phyloP scores from a whole-genome alignment of 2,113 vertebrate species.

The Parus major region DNA sequence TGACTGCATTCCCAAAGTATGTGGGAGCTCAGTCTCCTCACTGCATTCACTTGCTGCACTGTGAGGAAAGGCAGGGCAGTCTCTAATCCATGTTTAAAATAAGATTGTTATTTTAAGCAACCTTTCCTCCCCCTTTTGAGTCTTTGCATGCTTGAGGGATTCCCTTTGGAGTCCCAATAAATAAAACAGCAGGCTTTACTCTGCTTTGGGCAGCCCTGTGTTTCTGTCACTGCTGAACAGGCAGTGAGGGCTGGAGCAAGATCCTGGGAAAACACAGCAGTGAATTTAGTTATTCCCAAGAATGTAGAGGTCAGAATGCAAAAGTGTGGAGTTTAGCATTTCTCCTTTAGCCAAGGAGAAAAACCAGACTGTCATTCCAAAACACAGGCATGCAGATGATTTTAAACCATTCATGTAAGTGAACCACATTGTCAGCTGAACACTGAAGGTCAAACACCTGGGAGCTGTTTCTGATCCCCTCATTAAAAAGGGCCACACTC shows the following conservation, averaged over 20 bases:
- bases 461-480: neutral
- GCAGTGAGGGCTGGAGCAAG: neutral
- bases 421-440: neutral
- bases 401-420: neutral
- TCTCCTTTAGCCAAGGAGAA: neutral
- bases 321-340: neutral
- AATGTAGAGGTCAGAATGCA: neutral
- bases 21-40: neutral
- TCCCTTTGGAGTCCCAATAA: slow-evolving; percentile 47
- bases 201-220: neutral
- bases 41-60: neutral
- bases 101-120: slow-evolving; percentile 45
- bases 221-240: neutral
- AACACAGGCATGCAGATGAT: neutral
- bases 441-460: neutral
- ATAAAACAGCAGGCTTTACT: neutral
- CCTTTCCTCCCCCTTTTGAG: neutral
- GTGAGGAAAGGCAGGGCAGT: neutral
- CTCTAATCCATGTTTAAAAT: slow-evolving; percentile 29
- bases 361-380: neutral
- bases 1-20: neutral
- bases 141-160: slow-evolving; percentile 53
- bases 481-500: neutral
- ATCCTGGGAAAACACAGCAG: neutral
- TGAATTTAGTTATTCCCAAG: neutral